A percentile compares a stretch with the other conserved stretches of the same genome.
phyloP scores from a whole-genome alignment of 2,888 invertebrate species.

The Nymphalis c-album region DNA sequence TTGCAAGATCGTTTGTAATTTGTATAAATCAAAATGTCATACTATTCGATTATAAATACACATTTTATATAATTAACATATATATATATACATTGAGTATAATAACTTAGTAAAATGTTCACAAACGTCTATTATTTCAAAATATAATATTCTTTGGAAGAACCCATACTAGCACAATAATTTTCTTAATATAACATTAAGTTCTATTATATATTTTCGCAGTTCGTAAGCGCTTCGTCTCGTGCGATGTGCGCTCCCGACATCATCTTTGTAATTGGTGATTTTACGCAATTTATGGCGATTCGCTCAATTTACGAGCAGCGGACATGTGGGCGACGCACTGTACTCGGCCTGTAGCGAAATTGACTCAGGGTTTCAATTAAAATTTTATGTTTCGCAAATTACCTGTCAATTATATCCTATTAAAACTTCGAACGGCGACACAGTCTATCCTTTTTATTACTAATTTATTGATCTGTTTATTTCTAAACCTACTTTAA shows the following conservation, averaged over 20 bases:
- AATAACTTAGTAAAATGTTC: too few relatives aligned
- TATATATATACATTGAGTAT: neutral
- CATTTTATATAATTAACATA: neutral
- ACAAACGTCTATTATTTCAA: too few relatives aligned
- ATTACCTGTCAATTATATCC: constrained; percentile 75
- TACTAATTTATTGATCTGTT: neutral
- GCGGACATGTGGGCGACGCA: constrained; percentile 75
- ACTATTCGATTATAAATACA: neutral
- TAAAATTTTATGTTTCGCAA: constrained; percentile 73
- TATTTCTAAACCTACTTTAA: neutral
- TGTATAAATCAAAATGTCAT: neutral
- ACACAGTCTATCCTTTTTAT: constrained; percentile 3
- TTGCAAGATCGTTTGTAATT: too few relatives aligned
- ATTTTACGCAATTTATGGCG: constrained; percentile 79
- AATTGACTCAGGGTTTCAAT: constrained; percentile 71
- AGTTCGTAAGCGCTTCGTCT: constrained; percentile 48
- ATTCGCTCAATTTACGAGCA: constrained; percentile 77
- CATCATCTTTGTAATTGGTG: constrained; percentile 76
- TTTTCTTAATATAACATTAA: constrained; percentile 3
- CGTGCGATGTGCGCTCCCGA: constrained; percentile 53
- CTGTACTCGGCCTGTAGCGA: constrained; percentile 55
- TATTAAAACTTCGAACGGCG: constrained; percentile 61
- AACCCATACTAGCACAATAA: neutral
- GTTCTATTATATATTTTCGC: constrained; percentile 55
- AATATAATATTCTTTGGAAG: neutral